Base-by-base conservation (phyloP, 2,113 vertebrate species). In the Xiphophorus maculatus region DNA sequence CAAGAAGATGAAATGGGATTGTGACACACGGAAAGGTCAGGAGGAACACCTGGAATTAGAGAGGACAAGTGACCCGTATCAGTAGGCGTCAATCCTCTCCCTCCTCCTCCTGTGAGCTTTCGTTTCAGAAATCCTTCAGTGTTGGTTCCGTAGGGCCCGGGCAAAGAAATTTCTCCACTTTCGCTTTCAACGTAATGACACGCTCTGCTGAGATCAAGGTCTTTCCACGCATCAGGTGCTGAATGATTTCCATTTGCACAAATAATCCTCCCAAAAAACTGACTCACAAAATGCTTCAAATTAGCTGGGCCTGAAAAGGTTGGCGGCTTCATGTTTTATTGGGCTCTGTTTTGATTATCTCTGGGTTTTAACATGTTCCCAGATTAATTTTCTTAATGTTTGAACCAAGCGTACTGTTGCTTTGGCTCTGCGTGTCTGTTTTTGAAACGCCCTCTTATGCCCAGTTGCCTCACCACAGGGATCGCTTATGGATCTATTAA, bases 401-500 rank as follows among this genome's bases (percentile, higher is more conserved):
- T 71, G 44, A 80, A 27, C 42, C 51, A 19, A 32, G 48, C 1
- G 1, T 8, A 17, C 66, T 69, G 9, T 51, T 69, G 69, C 66
- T 80, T 79, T 8, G 71, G 51, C 48, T 73, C 48, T 15, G 19
- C 66, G 25, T 25, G 48, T 40, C 14, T 80, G 69, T 76, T 62
- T 25, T 30, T 71, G 37, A 76, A 80, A 81, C 58, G 82, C 77
- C 12, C 44, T 11, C 68, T 74, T 78, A 40, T 37, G 35, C 73
- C 73, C 58, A 40, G 67, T 77, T 79, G 63, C 37, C 78, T 79
- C 30, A n/a, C 81, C 28, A 40, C 4, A 28, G 63, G 65, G 67
- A 85, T 87, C 84, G 66, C 75, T 88, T 74, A 74, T 80, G 42
- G 80, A 73, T 87, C 70, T 44, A 68, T 80, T 83, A 74, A 86